Percentiles rank a stretch among this genome's conserved stretches.
phyloP scores from a whole-genome alignment of 1,140 invertebrate species.

The Monomorium pharaonis region DNA sequence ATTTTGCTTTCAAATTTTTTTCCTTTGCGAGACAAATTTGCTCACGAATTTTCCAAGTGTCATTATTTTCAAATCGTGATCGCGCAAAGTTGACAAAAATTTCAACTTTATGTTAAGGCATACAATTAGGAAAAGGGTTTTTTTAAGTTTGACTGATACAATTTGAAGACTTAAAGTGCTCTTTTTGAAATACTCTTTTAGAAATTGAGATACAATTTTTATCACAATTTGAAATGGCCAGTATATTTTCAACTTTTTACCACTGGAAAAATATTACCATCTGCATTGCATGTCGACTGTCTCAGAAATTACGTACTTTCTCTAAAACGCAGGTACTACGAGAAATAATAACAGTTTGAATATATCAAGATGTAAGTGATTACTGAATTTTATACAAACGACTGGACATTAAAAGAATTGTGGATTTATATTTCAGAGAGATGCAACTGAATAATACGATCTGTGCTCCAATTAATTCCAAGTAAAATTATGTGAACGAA shows the following conservation, averaged over 20 bases:
- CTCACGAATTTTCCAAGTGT: neutral
- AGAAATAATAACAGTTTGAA: neutral
- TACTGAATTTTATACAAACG: neutral
- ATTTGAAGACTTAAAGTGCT: neutral
- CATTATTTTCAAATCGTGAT: neutral
- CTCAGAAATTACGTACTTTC: slow-evolving; percentile 1
- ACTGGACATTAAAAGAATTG: neutral
- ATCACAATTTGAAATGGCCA: neutral
- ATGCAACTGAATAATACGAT: neutral
- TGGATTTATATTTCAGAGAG: neutral
- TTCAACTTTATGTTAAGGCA: neutral
- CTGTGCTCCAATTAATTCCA: slow-evolving; percentile 21
- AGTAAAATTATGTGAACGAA: slow-evolving; percentile 5
- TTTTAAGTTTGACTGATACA: neutral
- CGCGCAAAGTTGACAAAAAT: neutral
- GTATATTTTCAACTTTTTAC: neutral
- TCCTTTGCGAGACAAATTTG: neutral
- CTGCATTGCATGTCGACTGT: neutral
- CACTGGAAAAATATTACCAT: neutral
- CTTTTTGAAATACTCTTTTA: neutral
- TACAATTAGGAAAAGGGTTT: neutral
- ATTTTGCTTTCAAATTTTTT: neutral
- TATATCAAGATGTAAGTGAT: neutral
- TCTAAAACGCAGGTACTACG: neutral
- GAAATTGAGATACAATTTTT: neutral